These are phyloP conservation scores for Lepidurus apus DNA, from an alignment of 1,140 invertebrate genomes.

Conservation along the genomic window DNA sequence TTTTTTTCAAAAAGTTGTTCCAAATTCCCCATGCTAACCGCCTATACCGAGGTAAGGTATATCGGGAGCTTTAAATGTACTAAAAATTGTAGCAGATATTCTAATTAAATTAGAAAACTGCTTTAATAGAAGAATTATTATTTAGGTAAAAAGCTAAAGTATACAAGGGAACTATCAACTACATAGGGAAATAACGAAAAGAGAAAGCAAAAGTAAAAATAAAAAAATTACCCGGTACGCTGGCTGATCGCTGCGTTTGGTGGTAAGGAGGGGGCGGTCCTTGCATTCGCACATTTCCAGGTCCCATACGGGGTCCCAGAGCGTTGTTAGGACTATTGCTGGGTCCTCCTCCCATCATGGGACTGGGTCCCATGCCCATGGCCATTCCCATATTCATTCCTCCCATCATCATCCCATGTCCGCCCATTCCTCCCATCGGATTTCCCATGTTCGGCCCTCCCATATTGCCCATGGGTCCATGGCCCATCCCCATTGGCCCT, in stretches of 20 bases:
- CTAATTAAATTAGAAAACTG: not conserved
- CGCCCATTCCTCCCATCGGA: constrained; percentile 35
- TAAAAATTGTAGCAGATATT: too few species aligned
- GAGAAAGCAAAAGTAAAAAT: too few species aligned
- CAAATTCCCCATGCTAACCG: too few species aligned
- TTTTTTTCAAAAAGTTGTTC: too few species aligned
- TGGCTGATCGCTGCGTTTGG: constrained; percentile 71
- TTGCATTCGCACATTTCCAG: constrained; percentile 53
- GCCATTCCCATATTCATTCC: constrained; percentile 31
- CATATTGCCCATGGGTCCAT: constrained; percentile 35
- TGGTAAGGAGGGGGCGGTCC: constrained; percentile 82
- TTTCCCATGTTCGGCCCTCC: constrained; percentile 32
- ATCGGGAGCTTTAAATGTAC: too few species aligned
- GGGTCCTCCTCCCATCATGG: constrained; percentile 37
- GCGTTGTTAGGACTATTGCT: constrained; percentile 34
- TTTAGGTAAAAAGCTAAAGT: not conserved
- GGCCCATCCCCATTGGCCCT: constrained; percentile 38
- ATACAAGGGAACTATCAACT: constrained; percentile 46
- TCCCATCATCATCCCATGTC: constrained; percentile 36
- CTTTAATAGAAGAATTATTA: not conserved
- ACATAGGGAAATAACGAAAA: constrained; percentile 46
- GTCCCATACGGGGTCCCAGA: constrained; percentile 26
- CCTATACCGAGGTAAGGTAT: too few species aligned
- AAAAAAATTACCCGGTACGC: constrained; percentile 59
- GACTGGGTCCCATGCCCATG: constrained; percentile 37